Percentiles rank a stretch among this genome's conserved stretches.
phyloP scores from a whole-genome alignment of 37 sponge, comb jelly and placozoan species.

The Diacarnus erythraeanus region DNA sequence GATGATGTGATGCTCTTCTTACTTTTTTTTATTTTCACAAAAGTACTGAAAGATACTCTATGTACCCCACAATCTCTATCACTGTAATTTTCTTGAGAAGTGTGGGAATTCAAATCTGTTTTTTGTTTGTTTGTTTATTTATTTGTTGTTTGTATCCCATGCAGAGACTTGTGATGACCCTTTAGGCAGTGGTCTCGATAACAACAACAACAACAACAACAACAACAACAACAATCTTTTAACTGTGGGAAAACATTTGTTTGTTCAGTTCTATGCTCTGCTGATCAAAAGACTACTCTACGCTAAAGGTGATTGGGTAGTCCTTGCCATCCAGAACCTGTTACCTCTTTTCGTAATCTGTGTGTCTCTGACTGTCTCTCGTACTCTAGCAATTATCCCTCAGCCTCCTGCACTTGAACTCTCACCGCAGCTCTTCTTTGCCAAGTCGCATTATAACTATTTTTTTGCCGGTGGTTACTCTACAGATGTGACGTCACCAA shows the following conservation, averaged over 20 bases:
- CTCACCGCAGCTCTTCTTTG: conserved; percentile 44
- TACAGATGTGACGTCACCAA: conserved; percentile 4
- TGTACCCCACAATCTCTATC: too few relatives aligned
- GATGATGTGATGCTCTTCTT: not conserved
- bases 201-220: not conserved
- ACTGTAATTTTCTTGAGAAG: too few relatives aligned
- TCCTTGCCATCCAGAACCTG: conserved; percentile 47
- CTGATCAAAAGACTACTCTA: conserved; percentile 61
- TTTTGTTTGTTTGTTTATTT: too few relatives aligned
- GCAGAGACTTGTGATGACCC: conserved; percentile 36
- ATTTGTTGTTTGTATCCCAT: too few relatives aligned
- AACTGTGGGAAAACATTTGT: not conserved
- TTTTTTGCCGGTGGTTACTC: conserved; percentile 47
- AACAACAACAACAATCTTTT: not conserved
- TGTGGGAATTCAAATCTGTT: too few relatives aligned
- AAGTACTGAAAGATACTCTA: not conserved
- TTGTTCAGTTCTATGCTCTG: conserved; percentile 45
- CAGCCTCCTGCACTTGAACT: conserved; percentile 61
- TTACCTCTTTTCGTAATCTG: conserved; percentile 52
- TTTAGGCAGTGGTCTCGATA: not conserved
- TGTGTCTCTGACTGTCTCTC: conserved; percentile 36
- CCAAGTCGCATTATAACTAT: conserved; percentile 44
- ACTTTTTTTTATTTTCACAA: not conserved
- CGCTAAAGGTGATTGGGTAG: conserved; percentile 14
- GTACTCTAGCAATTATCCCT: conserved; percentile 17